Percentiles rank a stretch among this genome's conserved stretches.
phyloP scores from a whole-genome alignment of 2,888 invertebrate species.

The Azorinus chamasolen region DNA sequence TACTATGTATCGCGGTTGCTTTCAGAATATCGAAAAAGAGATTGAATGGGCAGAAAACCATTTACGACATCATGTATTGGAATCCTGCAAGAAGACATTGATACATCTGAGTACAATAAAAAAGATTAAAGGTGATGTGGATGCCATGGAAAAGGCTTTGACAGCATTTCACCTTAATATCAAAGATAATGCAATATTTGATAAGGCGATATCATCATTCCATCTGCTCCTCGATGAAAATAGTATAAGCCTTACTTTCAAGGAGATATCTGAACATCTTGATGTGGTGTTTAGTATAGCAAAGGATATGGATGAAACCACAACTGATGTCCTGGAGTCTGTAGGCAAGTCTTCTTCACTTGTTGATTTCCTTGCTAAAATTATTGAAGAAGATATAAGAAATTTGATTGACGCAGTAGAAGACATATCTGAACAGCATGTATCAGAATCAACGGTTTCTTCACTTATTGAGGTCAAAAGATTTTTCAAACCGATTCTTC shows the following conservation, averaged over 20 bases:
- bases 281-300: constrained; percentile 35
- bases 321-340: constrained; percentile 21
- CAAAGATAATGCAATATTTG: constrained; percentile 24
- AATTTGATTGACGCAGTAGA: constrained; percentile 76
- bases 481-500: constrained; percentile 64
- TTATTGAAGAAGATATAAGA: constrained; percentile 68
- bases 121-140: constrained; percentile 6
- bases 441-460: constrained; percentile 71
- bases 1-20: constrained; percentile 21
- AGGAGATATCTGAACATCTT: constrained; percentile 33
- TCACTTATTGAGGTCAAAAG: constrained; percentile 67
- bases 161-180: constrained; percentile 14
- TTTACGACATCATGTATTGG: not conserved
- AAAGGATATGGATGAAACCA: constrained; percentile 13
- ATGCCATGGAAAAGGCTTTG: constrained; percentile 15
- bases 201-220: constrained; percentile 47
- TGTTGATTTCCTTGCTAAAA: constrained; percentile 61
- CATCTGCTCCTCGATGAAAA: constrained; percentile 25
- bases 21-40: constrained; percentile 20
- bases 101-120: constrained; percentile 8
- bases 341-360: constrained; percentile 35
- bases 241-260: constrained; percentile 12
- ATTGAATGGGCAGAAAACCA: constrained; percentile 15
- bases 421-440: constrained; percentile 72
- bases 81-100: not conserved